A percentile compares a stretch with the other conserved stretches of the same genome.
Conservation (phyloP, 1,140 invertebrate species). For the Elymnias hypermnestra region DNA sequence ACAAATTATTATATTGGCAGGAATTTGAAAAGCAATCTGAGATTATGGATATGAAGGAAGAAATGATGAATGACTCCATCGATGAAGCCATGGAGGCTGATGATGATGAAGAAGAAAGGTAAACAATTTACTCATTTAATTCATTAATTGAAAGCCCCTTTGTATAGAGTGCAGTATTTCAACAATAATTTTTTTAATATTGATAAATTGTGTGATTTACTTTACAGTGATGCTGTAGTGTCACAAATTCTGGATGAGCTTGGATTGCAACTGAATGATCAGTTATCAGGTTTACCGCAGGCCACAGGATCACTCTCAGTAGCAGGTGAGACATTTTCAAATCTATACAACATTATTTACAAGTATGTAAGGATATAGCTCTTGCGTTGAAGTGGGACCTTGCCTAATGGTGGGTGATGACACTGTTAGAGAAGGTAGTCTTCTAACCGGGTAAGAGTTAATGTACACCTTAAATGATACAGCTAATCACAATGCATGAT, state of each 20-base stretch:
- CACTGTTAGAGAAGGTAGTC: too few relatives aligned
- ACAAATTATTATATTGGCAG: too few relatives aligned
- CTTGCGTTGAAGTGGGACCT: too few relatives aligned
- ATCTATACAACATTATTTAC: not conserved
- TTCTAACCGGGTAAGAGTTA: too few relatives aligned
- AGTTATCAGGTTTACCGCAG: conserved; percentile 91
- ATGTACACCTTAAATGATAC: too few relatives aligned
- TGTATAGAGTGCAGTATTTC: too few relatives aligned
- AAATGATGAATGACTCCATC: conserved; percentile 99
- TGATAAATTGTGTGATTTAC: too few relatives aligned
- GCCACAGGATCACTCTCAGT: conserved; percentile 79
- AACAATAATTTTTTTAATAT: too few relatives aligned
- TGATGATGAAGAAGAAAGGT: conserved; percentile 98
- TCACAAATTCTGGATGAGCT: conserved; percentile 97
- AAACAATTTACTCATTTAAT: not conserved
- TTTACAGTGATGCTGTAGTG: conserved; percentile 89
- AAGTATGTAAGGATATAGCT: too few relatives aligned
- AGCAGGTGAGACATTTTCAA: conserved; percentile 38
- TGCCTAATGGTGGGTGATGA: too few relatives aligned
- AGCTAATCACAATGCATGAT: too few relatives aligned
- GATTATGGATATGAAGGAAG: conserved; percentile 99
- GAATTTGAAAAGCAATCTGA: conserved; percentile 99
- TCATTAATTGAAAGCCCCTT: too few relatives aligned
- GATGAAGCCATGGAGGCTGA: conserved; percentile 99
- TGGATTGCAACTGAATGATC: conserved; percentile 94